Evolutionary conservation across 2,113 vertebrate species (phyloP).

Genomic region (Columbina picui): DNA sequence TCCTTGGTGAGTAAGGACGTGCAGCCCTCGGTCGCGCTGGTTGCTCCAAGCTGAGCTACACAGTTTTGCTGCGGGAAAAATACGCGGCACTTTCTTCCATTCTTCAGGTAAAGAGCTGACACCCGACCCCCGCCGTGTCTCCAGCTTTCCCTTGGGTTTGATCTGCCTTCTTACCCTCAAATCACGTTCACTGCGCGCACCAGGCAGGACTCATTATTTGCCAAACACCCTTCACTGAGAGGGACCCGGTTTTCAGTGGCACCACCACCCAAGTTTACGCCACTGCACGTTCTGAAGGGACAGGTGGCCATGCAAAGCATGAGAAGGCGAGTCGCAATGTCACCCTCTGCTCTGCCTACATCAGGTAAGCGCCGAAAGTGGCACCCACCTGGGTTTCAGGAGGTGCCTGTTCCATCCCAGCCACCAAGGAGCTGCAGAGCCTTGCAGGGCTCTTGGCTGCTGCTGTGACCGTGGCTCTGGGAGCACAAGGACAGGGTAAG

Average conservation of each 20-base stretch:
- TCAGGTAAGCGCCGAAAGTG: not conserved
- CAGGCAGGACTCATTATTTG: no score
- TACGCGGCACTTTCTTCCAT: fast-evolving
- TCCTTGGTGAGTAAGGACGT: not conserved
- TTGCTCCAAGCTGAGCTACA: not conserved
- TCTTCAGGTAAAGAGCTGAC: not conserved
- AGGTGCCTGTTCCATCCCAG: not conserved
- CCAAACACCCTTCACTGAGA: not conserved
- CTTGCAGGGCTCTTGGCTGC: not conserved
- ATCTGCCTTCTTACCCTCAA: not conserved
- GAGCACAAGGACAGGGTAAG: not conserved
- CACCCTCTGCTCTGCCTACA: not conserved
- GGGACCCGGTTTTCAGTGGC: not conserved
- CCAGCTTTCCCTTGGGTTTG: not conserved
- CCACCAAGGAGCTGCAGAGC: not conserved
- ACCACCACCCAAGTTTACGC: not conserved
- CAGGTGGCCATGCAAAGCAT: not conserved
- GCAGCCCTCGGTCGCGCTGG: fast-evolving
- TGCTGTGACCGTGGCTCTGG: fast-evolving
- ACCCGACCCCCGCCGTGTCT: not conserved
- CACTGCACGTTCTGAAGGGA: not conserved
- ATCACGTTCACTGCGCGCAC: fast-evolving
- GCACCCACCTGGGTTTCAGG: not conserved
- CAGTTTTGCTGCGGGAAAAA: not conserved
- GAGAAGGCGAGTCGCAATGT: not conserved